Evolutionary conservation across 2,888 invertebrate species (phyloP).

Genomic region (Calameuta pallipes): DNA sequence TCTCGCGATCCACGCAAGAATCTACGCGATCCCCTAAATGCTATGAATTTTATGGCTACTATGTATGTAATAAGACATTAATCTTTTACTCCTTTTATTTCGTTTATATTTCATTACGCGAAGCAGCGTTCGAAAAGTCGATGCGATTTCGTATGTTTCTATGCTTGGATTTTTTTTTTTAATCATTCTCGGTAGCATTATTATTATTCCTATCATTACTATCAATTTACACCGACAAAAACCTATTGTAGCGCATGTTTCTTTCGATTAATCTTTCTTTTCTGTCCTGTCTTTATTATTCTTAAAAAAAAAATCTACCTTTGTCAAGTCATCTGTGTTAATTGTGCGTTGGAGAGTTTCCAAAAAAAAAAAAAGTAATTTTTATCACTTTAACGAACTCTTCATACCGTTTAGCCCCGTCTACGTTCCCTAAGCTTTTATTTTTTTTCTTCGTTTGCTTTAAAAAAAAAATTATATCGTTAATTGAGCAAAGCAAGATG

Average conservation of each 20-base stretch:
- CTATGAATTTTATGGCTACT: background rate
- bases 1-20: background rate
- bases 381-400: background rate
- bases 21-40: background rate
- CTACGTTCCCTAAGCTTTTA: too few relatives aligned
- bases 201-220: background rate
- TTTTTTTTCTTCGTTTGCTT: background rate
- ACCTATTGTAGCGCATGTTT: background rate
- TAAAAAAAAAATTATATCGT: background rate
- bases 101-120: background rate
- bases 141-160: background rate
- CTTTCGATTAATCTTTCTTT: conserved; percentile 7
- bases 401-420: background rate
- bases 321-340: background rate
- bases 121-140: background rate
- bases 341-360: too few relatives aligned
- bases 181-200: background rate
- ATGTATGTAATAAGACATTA: background rate
- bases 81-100: background rate
- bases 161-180: background rate
- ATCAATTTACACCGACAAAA: background rate
- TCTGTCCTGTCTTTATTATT: conserved; percentile 16
- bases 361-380: background rate
- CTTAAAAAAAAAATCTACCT: background rate
- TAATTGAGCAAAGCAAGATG: background rate